These are phyloP conservation scores for Tauraco hartlaubi DNA, from an alignment of 2,797 vertebrate genomes.

Conservation along the genomic window DNA sequence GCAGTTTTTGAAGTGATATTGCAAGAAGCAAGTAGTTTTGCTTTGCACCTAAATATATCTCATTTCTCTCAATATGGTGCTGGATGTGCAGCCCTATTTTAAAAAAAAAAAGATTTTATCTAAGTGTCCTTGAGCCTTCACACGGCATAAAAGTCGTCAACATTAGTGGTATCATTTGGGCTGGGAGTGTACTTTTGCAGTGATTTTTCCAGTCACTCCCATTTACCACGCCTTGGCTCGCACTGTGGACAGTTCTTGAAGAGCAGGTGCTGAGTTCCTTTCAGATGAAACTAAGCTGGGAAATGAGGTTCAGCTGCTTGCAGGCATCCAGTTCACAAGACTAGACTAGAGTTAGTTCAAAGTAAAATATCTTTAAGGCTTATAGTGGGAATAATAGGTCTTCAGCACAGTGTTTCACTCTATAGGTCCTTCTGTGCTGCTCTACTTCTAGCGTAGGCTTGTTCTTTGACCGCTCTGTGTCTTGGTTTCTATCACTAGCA, in stretches of 20 bases:
- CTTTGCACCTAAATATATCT: not conserved
- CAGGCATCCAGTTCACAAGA: not conserved
- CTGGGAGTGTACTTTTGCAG: not conserved
- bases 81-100: not conserved
- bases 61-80: not conserved
- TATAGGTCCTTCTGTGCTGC: not conserved
- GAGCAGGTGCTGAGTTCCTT: not conserved
- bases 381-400: not conserved
- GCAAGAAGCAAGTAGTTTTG: not conserved
- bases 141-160: not conserved
- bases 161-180: not conserved
- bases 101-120: not conserved
- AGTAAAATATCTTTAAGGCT: not conserved
- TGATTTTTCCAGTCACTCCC: not conserved
- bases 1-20: not conserved
- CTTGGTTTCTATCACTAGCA: not conserved
- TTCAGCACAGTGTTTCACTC: not conserved
- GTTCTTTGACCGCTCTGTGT: not conserved
- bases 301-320: not conserved
- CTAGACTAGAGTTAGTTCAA: not conserved
- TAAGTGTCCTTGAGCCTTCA: not conserved
- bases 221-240: not conserved
- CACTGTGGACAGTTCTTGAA: not conserved
- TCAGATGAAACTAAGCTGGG: not conserved
- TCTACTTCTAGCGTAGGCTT: not conserved